Conservation (phyloP, 2,797 vertebrate genomes). For the Nyctalus aviator region DNA sequence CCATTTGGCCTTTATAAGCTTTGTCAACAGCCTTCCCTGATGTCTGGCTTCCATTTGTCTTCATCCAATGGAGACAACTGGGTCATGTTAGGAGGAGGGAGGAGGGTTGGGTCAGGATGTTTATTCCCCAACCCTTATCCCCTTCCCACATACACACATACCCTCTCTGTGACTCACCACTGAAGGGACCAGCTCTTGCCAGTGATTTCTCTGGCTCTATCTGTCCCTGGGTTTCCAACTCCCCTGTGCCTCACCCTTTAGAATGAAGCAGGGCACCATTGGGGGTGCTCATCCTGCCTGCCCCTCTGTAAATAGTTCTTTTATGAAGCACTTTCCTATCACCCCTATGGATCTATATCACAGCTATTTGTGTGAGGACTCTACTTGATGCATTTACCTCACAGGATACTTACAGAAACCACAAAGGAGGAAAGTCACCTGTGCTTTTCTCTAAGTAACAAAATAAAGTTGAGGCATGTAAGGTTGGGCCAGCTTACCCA, state of each 20-base stretch:
- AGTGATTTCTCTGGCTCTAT: neutral
- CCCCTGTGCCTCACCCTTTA: too few species aligned
- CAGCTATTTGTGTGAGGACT: accelerated
- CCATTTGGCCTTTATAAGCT: too few species aligned
- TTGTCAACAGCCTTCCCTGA: neutral
- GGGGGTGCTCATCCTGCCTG: neutral
- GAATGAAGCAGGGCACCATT: neutral
- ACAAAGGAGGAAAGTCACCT: accelerated
- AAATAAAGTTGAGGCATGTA: neutral
- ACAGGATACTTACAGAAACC: neutral
- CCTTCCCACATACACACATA: neutral
- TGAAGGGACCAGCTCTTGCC: neutral
- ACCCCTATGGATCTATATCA: too few species aligned
- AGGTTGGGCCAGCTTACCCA: neutral
- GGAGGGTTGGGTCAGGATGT: neutral
- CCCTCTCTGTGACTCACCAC: neutral
- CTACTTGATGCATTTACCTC: neutral
- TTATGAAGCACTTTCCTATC: too few species aligned
- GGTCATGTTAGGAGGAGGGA: too few species aligned
- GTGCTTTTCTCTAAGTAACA: neutral
- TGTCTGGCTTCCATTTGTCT: neutral
- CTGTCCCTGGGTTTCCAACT: neutral
- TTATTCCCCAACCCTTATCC: neutral
- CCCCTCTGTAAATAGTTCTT: neutral
- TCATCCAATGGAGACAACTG: neutral